Conservation (phyloP, 1,140 invertebrate species). For the Ostrea denselamellosa region DNA sequence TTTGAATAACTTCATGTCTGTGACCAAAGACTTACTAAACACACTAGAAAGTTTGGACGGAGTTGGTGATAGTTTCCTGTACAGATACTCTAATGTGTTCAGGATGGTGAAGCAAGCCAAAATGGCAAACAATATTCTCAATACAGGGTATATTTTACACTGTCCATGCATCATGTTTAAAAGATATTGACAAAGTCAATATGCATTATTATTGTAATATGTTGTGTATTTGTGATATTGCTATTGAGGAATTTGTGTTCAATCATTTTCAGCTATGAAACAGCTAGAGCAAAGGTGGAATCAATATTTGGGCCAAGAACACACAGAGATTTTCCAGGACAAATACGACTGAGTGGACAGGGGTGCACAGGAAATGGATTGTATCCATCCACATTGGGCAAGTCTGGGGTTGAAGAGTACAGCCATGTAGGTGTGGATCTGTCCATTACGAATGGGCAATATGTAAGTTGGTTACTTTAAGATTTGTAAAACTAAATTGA, state of each 20-base stretch:
- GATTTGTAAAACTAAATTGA: not conserved
- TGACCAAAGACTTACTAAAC: slow-evolving; percentile 52
- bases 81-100: slow-evolving; percentile 53
- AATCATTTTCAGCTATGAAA: slow-evolving; percentile 29
- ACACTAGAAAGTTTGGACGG: slow-evolving; percentile 48
- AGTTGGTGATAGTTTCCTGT: slow-evolving; percentile 54
- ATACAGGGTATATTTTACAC: slow-evolving; percentile 54
- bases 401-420: slow-evolving; percentile 51
- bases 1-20: slow-evolving; percentile 46
- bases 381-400: slow-evolving; percentile 52
- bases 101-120: slow-evolving; percentile 55
- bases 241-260: not conserved
- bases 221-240: not conserved
- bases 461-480: slow-evolving; percentile 26
- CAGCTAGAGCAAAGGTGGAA: slow-evolving; percentile 13
- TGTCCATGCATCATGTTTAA: not conserved
- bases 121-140: slow-evolving; percentile 57
- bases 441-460: not conserved
- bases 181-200: not conserved
- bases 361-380: slow-evolving; percentile 57
- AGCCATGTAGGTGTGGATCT: slow-evolving; percentile 57
- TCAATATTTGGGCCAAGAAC: slow-evolving; percentile 61
- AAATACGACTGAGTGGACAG: slow-evolving; percentile 45
- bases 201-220: not conserved
- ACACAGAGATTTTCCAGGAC: slow-evolving; percentile 58